Percentiles rank a stretch among this genome's conserved stretches.
Evolutionary conservation across 2,888 invertebrate genomes (phyloP).

Genomic region (Amiota communis): DNA sequence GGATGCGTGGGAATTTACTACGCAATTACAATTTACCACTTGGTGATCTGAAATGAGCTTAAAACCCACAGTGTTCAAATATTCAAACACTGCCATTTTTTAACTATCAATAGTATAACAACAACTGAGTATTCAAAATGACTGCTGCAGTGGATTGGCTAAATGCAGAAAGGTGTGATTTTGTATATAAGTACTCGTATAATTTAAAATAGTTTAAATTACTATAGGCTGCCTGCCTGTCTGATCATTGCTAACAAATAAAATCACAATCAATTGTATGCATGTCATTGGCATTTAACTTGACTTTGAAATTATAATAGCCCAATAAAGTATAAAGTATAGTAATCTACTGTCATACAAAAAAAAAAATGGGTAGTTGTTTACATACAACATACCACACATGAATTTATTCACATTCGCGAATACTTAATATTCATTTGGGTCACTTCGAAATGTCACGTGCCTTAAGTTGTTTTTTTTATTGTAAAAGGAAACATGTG

Average conservation of each 20-base stretch:
- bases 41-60: neutral
- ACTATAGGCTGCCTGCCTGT: neutral
- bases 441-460: slow-evolving; percentile 32
- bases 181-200: neutral
- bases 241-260: neutral
- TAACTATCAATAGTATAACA: neutral
- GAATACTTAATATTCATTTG: slow-evolving; percentile 27
- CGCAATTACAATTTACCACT: neutral
- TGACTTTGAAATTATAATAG: slow-evolving; percentile 23
- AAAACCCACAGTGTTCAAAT: neutral
- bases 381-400: neutral
- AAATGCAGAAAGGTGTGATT: slow-evolving; percentile 12
- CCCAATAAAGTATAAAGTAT: slow-evolving; percentile 6
- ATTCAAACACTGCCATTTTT: neutral
- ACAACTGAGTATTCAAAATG: slow-evolving; percentile 14
- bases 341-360: neutral
- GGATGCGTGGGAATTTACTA: slow-evolving; percentile 10
- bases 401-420: neutral
- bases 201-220: neutral
- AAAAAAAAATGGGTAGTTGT: neutral
- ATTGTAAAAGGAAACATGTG: neutral
- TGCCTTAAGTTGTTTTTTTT: slow-evolving; percentile 10
- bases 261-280: neutral
- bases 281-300: slow-evolving; percentile 23
- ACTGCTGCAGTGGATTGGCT: neutral